Evolutionary conservation across 2,113 vertebrate genomes (phyloP), one percentile per base, ranked within the genome.

Genomic region (Platysteira castanea): DNA sequence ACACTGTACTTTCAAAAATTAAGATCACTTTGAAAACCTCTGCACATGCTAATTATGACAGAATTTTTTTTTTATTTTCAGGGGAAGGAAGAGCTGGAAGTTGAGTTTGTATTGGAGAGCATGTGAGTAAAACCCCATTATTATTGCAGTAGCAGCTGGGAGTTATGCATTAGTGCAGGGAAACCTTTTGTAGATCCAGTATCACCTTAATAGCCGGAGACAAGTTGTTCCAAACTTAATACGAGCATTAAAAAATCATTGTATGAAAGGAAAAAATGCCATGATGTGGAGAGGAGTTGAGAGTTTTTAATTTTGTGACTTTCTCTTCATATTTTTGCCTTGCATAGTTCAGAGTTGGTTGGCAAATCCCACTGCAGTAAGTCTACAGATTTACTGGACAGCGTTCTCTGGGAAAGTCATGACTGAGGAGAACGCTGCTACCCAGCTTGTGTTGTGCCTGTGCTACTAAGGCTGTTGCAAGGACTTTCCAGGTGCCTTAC

Each of bases 101-200:
- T 93, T 83, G 96, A 97, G 31, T 97, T 97, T 91, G 3, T 65
- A 1, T 28, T 97, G 84, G 96, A 97, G 39, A 90, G 9, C 71
- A 94, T 91, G 97, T 97, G 69, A 96, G 97, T 97, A 95, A 89
- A 93, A 56, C 2, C 20, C 27, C 31, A 20, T 49, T 82, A 71
- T 56, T 81, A 24, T 6, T n/a, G 26, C 28, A 85, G 15, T n/a
- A 42, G 37, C 28, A 79, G n/a, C 31, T 93, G 41, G 8, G 46
- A 84, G 16, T 53, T 35, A 17, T 30, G 17, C 17, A 30, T 68
- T 27, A 64, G 20, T 50, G 28, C 20, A 74, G 47, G 21, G 16
- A 81, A 84, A 68, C 4, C 7, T 92, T 89, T 27, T 41, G 24
- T 73, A 68, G 17, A 41, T 16, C 23, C 56, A 52, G 9, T 17